Percentiles rank a stretch among this genome's conserved stretches.
These are phyloP conservation scores for Proterorhinus semilunaris DNA, from an alignment of 2,113 vertebrate species.

Conservation along the genomic window DNA sequence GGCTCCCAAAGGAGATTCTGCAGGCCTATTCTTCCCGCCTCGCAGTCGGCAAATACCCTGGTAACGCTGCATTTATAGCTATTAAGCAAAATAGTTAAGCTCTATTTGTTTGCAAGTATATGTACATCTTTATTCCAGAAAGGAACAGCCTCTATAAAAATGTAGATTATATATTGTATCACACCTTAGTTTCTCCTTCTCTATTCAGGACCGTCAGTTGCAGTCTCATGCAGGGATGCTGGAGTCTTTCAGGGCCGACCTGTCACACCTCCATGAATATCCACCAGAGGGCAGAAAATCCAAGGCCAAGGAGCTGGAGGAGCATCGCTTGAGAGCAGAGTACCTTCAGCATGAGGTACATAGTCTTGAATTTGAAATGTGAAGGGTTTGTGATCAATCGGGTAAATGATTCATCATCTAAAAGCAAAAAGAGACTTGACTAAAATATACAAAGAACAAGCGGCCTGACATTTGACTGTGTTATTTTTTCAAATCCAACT, in stretches of 20 bases:
- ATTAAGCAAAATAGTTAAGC: too few species aligned
- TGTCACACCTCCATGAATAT: constrained; percentile 76
- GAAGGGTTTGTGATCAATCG: too few species aligned
- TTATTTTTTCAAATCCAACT: too few species aligned
- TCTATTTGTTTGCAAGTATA: too few species aligned
- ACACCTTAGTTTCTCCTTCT: background rate
- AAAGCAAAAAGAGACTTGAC: too few species aligned
- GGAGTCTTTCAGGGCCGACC: constrained; percentile 79
- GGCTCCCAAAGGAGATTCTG: constrained; percentile 86
- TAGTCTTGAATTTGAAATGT: background rate
- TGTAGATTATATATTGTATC: too few species aligned
- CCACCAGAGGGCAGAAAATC: constrained; percentile 72
- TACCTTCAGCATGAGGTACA: constrained; percentile 75
- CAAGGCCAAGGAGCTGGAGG: constrained; percentile 80
- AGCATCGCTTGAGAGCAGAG: constrained; percentile 63
- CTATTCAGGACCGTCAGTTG: constrained; percentile 84
- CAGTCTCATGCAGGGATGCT: constrained; percentile 80
- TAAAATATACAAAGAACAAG: too few species aligned
- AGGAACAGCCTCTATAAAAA: too few species aligned
- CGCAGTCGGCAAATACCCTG: constrained; percentile 75
- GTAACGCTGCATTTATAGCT: constrained; percentile 54
- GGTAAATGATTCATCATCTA: too few species aligned
- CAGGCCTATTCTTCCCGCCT: constrained; percentile 83
- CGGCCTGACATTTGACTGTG: too few species aligned
- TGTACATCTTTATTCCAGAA: background rate